phyloP scores from a whole-genome alignment of 1,140 invertebrate species.

The Muscidifurax raptorellus region DNA sequence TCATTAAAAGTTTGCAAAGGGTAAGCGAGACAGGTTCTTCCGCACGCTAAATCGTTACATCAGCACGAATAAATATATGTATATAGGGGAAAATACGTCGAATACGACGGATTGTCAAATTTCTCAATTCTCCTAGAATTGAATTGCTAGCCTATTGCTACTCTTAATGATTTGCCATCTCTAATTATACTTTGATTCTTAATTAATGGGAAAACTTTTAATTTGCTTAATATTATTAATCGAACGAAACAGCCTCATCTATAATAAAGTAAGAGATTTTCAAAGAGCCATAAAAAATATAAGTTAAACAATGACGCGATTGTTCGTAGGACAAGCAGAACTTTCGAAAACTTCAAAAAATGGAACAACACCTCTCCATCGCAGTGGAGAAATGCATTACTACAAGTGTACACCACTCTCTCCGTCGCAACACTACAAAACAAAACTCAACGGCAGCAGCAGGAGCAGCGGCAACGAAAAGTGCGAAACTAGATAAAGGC shows the following conservation, averaged over 20 bases:
- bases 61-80: not conserved
- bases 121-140: slow-evolving; percentile 6
- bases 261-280: no score
- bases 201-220: slow-evolving; percentile 57
- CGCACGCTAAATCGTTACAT: not conserved
- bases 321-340: not conserved
- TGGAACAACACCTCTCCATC: not conserved
- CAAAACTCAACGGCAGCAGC: not conserved
- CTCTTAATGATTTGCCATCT: slow-evolving; percentile 14
- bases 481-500: not conserved
- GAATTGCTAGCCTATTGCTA: not conserved
- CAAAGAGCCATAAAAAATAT: no score
- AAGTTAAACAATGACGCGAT: no score
- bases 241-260: no score
- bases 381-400: not conserved
- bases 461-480: not conserved
- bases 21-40: not conserved
- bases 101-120: slow-evolving; percentile 6
- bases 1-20: slow-evolving; percentile 43
- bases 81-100: not conserved
- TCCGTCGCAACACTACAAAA: not conserved
- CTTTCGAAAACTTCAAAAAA: not conserved
- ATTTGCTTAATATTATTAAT: not conserved
- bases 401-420: not conserved
- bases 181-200: slow-evolving; percentile 58